Evolutionary conservation across 2,888 invertebrate species (phyloP), one percentile per base, ranked within the genome.

Genomic region (Drosophila seclusa): DNA sequence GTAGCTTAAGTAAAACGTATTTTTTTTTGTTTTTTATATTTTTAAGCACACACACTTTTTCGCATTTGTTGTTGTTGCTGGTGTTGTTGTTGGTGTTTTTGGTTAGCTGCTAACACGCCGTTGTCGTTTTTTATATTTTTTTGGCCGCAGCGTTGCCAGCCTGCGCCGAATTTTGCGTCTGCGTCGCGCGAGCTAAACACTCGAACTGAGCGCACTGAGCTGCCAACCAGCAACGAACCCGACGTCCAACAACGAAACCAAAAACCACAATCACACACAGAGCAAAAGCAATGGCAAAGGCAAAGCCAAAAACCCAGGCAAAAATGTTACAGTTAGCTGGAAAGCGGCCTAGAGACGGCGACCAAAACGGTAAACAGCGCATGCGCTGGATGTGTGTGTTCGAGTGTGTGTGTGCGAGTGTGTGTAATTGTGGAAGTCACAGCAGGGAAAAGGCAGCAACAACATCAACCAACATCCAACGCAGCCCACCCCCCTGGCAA

Each of bases 171-270:
- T 71, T 68, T 80, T 62, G 80, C 78, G 74, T 79, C 74, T 78
- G 78, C 82, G 73, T 76, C 78, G 83, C 89, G 78, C 88, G 85
- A 87, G 87, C 89, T 85, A 57, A 82, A 75, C 81, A 78, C 87
- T 87, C 85, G 80, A 85, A 87, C 89, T 89, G 80, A 78, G 83
- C 73, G 40, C 36, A 53, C 32, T 34, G 21, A 24, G 53, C 53
- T 53, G 53, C 16, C 45, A 65, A n/a, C 38, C 55, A 55, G 27
- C 31, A 57, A n/a, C 60, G 13, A 42, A 21, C 29, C 60, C 45
- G 45, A 45, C 4, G 24, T 2, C 24, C 45, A 16, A 24, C 24
- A 24, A 45, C 45, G 45, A 45, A 55, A 18, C 53, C 55, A 55
- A 27, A 27, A 53, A 16, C 40, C 38, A 38, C 48, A 29, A 50